phyloP scores from a whole-genome alignment of 2,888 invertebrate genomes.

The Oligia latruncula region DNA sequence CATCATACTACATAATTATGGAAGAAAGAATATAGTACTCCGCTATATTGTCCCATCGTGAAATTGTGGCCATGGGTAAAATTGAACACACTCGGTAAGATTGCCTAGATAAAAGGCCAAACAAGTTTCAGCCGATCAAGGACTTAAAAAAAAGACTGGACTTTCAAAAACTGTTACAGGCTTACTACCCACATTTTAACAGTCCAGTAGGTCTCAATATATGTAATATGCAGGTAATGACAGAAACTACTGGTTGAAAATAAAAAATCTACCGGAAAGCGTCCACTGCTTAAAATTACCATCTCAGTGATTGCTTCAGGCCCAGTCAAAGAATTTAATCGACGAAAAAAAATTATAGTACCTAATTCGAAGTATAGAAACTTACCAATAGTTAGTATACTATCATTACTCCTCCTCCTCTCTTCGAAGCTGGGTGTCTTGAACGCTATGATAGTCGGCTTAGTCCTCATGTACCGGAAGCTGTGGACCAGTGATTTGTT shows the following conservation, averaged over 20 bases:
- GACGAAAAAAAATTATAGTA: too few relatives aligned
- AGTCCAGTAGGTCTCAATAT: too few relatives aligned
- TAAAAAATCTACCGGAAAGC: too few relatives aligned
- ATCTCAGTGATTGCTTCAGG: too few relatives aligned
- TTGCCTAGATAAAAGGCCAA: neutral
- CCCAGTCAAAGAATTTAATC: too few relatives aligned
- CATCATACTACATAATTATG: neutral
- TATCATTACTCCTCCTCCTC: conserved; percentile 88
- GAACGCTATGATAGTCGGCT: conserved; percentile 96
- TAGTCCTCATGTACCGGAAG: conserved; percentile 97
- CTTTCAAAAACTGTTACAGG: too few relatives aligned
- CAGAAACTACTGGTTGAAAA: too few relatives aligned
- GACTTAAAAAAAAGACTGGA: too few relatives aligned
- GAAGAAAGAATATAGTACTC: neutral
- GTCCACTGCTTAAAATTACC: too few relatives aligned
- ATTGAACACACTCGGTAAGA: neutral
- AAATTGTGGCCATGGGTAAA: neutral
- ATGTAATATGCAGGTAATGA: too few relatives aligned
- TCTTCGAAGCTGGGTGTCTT: conserved; percentile 95
- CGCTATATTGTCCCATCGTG: neutral
- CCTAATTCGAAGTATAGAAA: neutral
- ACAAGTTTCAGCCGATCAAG: too few relatives aligned
- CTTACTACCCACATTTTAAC: too few relatives aligned
- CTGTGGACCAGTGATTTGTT: conserved; percentile 95
- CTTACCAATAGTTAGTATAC: conserved; percentile 89